Evolutionary conservation across 2,797 vertebrate species (phyloP), one percentile per base, ranked within the genome.

Genomic region (Pipistrellus nathusii): DNA sequence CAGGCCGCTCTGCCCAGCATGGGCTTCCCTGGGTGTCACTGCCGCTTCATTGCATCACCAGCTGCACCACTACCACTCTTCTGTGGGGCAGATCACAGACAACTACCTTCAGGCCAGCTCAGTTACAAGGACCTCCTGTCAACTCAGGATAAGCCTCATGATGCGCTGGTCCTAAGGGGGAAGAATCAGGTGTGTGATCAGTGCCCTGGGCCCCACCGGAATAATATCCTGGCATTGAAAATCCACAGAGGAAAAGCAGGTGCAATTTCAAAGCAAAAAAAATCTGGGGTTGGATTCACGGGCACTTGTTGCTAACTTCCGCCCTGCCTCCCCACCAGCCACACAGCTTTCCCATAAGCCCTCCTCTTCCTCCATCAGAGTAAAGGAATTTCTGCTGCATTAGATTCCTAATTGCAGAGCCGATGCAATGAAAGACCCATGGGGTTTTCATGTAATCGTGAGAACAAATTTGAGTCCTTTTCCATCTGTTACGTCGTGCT

Each of bases 261-360:
- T 94, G 57, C 51, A 73, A 71, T 88, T 95, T 92, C 95, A 95
- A 95, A 95, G 91, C 86, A 57, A 64, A 46, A 69, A 72, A 71
- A 72, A 10, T 86, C 53, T 13, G 17, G 51, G 55, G 3, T 35
- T 84, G 62, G 72, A 35, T 85, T 83, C 20, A 10, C 5, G 18
- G 75, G 69, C 68, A 12, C 92, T 73, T 88, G 85, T 90, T 68
- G 3, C 88, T 59, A 32, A 86, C 38, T 75, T 71, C 14, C 8
- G 8, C 23, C 27, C 32, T 90, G 30, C 77, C 44, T 84, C 17
- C 44, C 51, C 1, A 0, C 85, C 62, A 68, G 82, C 48, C 77
- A 38, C 12, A 0, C 32, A 35, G 8, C 44, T 77, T 69, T 85
- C 46, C 20, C 8, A 0, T 48, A 41, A 11, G 17, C n/a, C 55